Evolutionary conservation across 2,888 invertebrate genomes (phyloP), one percentile per base, ranked within the genome.

Genomic region (Apomyelois bistriatella): DNA sequence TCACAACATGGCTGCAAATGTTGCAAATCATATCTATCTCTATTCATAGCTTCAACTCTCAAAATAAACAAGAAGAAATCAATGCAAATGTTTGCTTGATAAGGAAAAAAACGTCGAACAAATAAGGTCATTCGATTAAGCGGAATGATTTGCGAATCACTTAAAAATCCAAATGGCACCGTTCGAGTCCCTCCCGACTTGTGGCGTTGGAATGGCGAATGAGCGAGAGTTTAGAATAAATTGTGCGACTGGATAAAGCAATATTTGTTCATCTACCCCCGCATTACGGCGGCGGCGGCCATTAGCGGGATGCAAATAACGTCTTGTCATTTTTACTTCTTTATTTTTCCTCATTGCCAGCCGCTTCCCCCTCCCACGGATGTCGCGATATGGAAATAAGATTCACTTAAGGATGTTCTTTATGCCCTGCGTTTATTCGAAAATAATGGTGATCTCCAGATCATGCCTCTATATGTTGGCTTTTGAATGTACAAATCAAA

Each of bases 271-370:
- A 82, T 82, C 85, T 87, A 84, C 88, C 88, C 88, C 85, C 83
- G 87, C 85, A 86, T 87, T 87, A 87, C 84, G 83, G 71, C 76
- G 76, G 79, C 77, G 67, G 76, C 79, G 74, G 76, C 88, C 90
- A 90, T 90, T 90, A 90, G 88, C 82, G 83, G 72, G 85, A 88
- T 88, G 88, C 89, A 89, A 88, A 90, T 88, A 90, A 84, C 88
- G 85, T 89, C 89, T 90, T 88, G 89, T 87, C 85, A 87, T 86
- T 88, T 89, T 86, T 82, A 81, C 85, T 86, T 87, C 82, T 87
- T 89, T 88, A 87, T 88, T 87, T 87, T 82, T 77, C 74, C 76
- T 79, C 76, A 72, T 79, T 76, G 74, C 70, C 68, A 62, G 76
- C 76, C 67, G 74, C 74, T 76, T 70, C 62, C 63, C 72, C 72